phyloP scores from a whole-genome alignment of 2,888 invertebrate genomes.

The Phengaris alcon region DNA sequence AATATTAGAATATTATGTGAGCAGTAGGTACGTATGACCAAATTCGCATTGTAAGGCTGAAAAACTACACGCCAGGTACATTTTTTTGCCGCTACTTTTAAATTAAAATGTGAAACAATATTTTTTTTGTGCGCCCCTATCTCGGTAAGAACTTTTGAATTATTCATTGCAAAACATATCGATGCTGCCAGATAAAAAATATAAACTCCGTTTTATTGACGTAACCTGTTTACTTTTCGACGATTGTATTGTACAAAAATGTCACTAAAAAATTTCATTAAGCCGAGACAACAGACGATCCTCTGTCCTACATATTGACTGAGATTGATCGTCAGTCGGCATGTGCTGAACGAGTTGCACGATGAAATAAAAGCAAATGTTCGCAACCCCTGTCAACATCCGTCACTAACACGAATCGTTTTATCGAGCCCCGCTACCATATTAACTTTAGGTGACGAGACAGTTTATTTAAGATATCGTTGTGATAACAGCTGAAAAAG shows the following conservation, averaged over 20 bases:
- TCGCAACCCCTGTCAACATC: conserved; percentile 65
- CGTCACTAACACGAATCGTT: conserved; percentile 64
- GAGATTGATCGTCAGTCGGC: conserved; percentile 75
- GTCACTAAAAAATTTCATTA: conserved; percentile 64
- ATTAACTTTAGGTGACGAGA: conserved; percentile 57
- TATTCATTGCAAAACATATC: conserved; percentile 21
- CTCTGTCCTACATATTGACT: conserved; percentile 74
- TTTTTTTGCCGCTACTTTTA: background rate
- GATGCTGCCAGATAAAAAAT: background rate
- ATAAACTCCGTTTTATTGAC: conserved; percentile 28
- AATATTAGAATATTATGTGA: too few relatives aligned
- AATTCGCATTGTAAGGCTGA: background rate
- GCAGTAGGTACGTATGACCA: background rate
- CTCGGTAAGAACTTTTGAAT: background rate
- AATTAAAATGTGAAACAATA: conserved; percentile 1
- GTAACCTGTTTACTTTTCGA: conserved; percentile 22
- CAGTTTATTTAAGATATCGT: conserved; percentile 38
- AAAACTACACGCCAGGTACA: background rate
- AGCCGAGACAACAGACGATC: conserved; percentile 59
- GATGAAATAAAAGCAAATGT: conserved; percentile 72
- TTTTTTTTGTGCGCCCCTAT: background rate
- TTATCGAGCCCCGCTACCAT: conserved; percentile 62
- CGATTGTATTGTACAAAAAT: conserved; percentile 42
- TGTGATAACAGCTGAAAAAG: background rate
- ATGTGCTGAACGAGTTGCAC: conserved; percentile 70